Conservation (phyloP, 1,140 invertebrate species). For the Nasonia vitripennis region DNA sequence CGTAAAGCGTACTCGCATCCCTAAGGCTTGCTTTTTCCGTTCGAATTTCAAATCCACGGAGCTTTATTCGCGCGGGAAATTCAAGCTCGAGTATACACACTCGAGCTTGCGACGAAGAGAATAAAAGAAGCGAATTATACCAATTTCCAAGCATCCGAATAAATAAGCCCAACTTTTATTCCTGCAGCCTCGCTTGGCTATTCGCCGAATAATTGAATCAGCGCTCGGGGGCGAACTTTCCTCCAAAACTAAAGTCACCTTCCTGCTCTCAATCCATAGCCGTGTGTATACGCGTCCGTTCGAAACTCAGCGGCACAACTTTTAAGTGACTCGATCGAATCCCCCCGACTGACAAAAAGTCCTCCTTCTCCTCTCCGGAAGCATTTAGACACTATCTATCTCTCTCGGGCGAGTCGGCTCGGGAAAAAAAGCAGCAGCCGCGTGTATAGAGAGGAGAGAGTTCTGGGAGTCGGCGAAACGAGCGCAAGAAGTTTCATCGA, state of each 20-base stretch:
- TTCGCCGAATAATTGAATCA: slow-evolving; percentile 33
- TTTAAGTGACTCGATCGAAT: slow-evolving; percentile 26
- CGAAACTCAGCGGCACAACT: slow-evolving; percentile 5
- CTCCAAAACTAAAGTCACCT: not conserved
- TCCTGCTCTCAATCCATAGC: not conserved
- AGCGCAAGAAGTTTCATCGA: slow-evolving; percentile 48
- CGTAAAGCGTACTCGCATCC: too few species aligned
- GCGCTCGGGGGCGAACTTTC: not conserved
- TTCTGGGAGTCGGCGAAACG: slow-evolving; percentile 12
- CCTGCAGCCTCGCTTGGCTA: not conserved
- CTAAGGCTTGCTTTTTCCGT: too few species aligned
- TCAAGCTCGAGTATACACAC: too few species aligned
- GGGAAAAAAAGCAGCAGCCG: not conserved
- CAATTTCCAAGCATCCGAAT: not conserved
- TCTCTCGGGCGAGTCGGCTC: not conserved
- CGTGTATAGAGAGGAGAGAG: not conserved
- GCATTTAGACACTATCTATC: slow-evolving; percentile 28
- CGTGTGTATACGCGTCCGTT: too few species aligned
- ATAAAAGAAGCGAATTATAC: not conserved
- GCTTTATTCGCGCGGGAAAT: too few species aligned
- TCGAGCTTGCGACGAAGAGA: not conserved
- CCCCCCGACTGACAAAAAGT: slow-evolving; percentile 24
- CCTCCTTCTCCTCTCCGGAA: slow-evolving; percentile 20
- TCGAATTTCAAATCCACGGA: too few species aligned
- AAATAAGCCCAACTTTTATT: not conserved